Base-by-base conservation (phyloP, 1,140 invertebrate species). In the Drosophila pseudoananassae region DNA sequence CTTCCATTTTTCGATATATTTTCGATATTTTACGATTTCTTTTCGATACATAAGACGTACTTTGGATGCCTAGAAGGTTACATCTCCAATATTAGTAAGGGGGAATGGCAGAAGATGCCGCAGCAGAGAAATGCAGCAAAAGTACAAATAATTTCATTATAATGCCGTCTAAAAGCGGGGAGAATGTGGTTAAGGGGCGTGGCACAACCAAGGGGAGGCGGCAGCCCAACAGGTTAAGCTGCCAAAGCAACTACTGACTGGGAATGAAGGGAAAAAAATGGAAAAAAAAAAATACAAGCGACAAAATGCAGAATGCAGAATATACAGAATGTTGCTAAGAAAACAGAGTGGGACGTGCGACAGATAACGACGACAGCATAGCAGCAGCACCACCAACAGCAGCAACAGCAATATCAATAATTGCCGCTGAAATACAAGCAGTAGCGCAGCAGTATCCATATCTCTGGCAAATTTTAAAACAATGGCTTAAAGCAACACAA, bases 71-170 rank as follows among this genome's bases (percentile, higher is more conserved):
- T 17, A 20, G 20, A 20, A 27, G 4, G 25, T 27, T 27, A 1
- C n/a, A 40, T 40, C 36, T n/a, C 12, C 36, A 40, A n/a, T 27
- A 27, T 27, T 27, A 6, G 25, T 27, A 27, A 27, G 6, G 25
- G 25, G 25, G 4, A 15, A 2, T 15, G 40, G 2, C 5, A 27
- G 49, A 36, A 61, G 50, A 54, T 17, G 55, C 59, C 36, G 25
- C 58, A 55, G 51, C 60, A 45, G 51, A 64, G 40, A 65, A 74
- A 68, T 43, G 55, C 56, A 77, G 60, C 66, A 79, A 87, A 85
- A 87, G 78, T 78, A 82, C 78, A 85, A 78, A 85, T 85, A 87
- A 85, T 85, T 87, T 87, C 78, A 85, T 85, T 85, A 85, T 82
- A 82, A 82, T 83, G 75, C 72, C 59, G 54, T 76, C 72, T 46